Conservation (phyloP, 30 jellyfish, hydroid and myxozoan species). For the Morbakka virulenta region DNA sequence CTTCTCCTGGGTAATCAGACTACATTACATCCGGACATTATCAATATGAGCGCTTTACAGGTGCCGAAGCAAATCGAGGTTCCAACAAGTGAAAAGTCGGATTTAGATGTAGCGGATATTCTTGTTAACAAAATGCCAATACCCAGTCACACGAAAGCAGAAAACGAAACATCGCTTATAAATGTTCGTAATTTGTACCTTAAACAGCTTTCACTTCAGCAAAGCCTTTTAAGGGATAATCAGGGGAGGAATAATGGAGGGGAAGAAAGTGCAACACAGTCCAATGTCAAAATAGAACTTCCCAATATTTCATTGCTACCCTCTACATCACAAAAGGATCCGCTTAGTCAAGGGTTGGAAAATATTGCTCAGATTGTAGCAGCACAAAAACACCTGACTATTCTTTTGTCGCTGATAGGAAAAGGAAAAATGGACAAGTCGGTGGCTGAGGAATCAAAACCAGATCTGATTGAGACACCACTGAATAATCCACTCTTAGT, state of each 20-base stretch:
- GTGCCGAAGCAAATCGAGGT: slow-evolving; percentile 49
- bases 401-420: slow-evolving; percentile 56
- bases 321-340: slow-evolving; percentile 23
- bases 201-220: slow-evolving; percentile 70
- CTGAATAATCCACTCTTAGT: slow-evolving; percentile 53
- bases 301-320: slow-evolving; percentile 24
- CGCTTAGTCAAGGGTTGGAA: slow-evolving; percentile 38
- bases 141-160: slow-evolving; percentile 76
- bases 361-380: slow-evolving; percentile 59
- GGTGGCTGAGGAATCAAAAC: slow-evolving; percentile 25
- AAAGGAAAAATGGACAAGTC: slow-evolving; percentile 39
- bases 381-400: slow-evolving; percentile 68
- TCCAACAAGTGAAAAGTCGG: slow-evolving; percentile 83
- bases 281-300: slow-evolving; percentile 3
- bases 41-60: slow-evolving; percentile 26
- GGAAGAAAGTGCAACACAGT: slow-evolving; percentile 9
- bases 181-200: slow-evolving; percentile 62
- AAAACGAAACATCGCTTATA: slow-evolving; percentile 61
- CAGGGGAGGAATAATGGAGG: slow-evolving; percentile 1
- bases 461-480: slow-evolving; percentile 71
- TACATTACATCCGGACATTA: slow-evolving; percentile 16
- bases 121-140: slow-evolving; percentile 95
- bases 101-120: slow-evolving; percentile 93
- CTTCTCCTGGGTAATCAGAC: slow-evolving; percentile 52
- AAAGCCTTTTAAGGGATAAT: slow-evolving; percentile 42